Conservation (phyloP, 2,113 vertebrate genomes). For the Campylorhamphus procurvoides region DNA sequence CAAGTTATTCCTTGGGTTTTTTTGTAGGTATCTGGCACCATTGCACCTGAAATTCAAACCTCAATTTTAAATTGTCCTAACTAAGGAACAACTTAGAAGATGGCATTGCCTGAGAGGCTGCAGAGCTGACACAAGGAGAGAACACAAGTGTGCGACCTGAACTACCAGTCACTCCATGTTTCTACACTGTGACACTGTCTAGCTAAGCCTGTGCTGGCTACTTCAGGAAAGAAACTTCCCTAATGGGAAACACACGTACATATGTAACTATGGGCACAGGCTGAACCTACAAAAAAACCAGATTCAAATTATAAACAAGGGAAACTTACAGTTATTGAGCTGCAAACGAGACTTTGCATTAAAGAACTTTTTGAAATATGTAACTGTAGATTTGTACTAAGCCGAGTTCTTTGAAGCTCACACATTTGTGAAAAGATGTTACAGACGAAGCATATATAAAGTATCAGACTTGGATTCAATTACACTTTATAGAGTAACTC, state of each 20-base stretch:
- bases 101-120: not conserved
- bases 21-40: not conserved
- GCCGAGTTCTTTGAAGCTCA: not conserved
- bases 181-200: not conserved
- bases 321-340: not conserved
- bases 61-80: not conserved
- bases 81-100: not conserved
- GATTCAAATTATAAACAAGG: not conserved
- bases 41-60: not conserved
- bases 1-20: accelerated
- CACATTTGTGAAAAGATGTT: not conserved
- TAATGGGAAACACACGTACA: not conserved
- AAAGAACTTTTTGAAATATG: not conserved
- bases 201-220: not conserved
- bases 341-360: not conserved
- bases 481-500: not conserved
- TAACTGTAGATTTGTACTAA: not conserved
- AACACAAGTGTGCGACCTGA: not conserved
- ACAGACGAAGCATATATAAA: not conserved
- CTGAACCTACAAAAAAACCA: not conserved
- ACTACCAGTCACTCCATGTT: not conserved
- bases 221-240: not conserved
- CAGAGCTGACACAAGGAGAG: not conserved
- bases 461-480: not conserved
- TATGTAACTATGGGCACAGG: not conserved